Conservation (phyloP, 2,888 invertebrate genomes). For the Drosophila anceps region DNA sequence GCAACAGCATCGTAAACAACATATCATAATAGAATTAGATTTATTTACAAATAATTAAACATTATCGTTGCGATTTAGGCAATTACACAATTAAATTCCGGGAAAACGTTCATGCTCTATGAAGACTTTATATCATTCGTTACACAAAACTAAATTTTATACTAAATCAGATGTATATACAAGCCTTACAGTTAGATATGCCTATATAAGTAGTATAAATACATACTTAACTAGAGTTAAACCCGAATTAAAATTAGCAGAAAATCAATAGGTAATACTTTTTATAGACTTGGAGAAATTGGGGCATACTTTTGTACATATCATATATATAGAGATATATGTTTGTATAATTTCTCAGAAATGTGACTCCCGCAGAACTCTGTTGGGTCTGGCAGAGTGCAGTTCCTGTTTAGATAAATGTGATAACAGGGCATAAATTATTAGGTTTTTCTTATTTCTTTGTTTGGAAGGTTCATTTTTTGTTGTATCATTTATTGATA, state of each 20-base stretch:
- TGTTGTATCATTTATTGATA: conserved; percentile 16
- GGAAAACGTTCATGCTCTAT: conserved; percentile 49
- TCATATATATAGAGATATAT: conserved; percentile 21
- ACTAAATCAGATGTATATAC: conserved; percentile 46
- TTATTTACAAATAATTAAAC: conserved; percentile 41
- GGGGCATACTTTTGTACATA: conserved; percentile 21
- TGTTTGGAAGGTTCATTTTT: conserved; percentile 2
- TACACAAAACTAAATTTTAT: conserved; percentile 12
- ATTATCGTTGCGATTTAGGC: conserved; percentile 56
- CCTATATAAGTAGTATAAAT: conserved; percentile 44
- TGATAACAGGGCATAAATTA: conserved; percentile 62
- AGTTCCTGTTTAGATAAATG: conserved; percentile 80
- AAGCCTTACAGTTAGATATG: conserved; percentile 52
- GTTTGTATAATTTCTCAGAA: conserved; percentile 62
- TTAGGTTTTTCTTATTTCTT: background rate
- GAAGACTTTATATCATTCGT: conserved; percentile 46
- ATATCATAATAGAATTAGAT: conserved; percentile 15
- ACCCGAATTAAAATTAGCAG: conserved; percentile 14
- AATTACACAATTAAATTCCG: conserved; percentile 47
- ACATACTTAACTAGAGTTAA: conserved; percentile 42
- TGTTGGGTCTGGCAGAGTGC: conserved; percentile 69
- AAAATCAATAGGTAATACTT: conserved; percentile 79
- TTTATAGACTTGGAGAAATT: conserved; percentile 64
- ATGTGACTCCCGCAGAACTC: conserved; percentile 80
- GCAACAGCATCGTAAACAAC: conserved; percentile 62